A percentile compares a stretch with the other conserved stretches of the same genome.
These are phyloP conservation scores for Pardalotus punctatus DNA, from an alignment of 2,113 vertebrate species.

Conservation along the genomic window DNA sequence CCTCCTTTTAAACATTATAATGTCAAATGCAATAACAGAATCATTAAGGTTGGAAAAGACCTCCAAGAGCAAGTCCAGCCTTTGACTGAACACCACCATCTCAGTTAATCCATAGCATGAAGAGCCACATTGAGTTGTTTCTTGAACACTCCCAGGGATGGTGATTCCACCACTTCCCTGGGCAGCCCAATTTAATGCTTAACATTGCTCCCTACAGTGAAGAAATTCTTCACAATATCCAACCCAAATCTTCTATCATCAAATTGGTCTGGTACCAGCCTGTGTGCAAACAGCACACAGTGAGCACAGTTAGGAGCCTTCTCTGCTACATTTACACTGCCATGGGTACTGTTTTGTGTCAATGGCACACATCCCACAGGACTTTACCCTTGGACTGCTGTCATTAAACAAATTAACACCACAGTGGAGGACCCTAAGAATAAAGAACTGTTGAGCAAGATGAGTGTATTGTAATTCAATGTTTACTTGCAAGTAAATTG, in stretches of 20 bases:
- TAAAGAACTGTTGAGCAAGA: neutral
- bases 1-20: neutral
- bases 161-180: neutral
- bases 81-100: neutral
- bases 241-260: neutral
- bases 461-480: neutral
- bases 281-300: neutral
- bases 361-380: neutral
- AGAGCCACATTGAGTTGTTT: neutral
- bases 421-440: neutral
- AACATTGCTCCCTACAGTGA: neutral
- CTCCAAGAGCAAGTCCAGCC: fast-evolving
- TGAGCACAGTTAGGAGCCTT: neutral
- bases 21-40: neutral
- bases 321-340: neutral
- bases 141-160: neutral
- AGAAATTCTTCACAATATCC: neutral
- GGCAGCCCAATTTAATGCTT: neutral
- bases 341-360: neutral
- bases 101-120: neutral
- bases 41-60: neutral
- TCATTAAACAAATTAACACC: neutral
- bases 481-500: neutral
- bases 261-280: neutral
- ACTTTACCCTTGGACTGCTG: neutral